phyloP scores from a whole-genome alignment of 2,113 vertebrate species.

The Thoracochromis brauschi region DNA sequence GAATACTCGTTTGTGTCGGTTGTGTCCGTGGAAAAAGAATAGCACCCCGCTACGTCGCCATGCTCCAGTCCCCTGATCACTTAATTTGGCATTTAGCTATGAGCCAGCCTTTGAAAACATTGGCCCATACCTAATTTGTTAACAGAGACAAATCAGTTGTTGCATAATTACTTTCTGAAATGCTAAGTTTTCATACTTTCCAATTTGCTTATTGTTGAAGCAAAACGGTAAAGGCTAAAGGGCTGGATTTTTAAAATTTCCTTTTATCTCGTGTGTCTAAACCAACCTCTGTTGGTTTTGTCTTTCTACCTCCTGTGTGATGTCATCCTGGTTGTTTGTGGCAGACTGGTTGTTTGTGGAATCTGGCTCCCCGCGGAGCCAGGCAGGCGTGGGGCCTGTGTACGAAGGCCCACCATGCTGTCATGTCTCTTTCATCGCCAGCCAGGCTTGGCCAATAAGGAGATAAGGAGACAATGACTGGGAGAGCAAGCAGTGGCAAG shows the following conservation, averaged over 20 bases:
- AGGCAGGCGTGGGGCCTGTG: slow-evolving; percentile 60
- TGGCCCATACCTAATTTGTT: slow-evolving; percentile 9
- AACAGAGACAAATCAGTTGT: not conserved
- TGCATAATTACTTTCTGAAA: not conserved
- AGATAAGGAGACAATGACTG: slow-evolving; percentile 69
- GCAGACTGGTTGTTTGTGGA: slow-evolving; percentile 56
- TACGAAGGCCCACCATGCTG: slow-evolving; percentile 61
- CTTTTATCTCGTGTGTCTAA: slow-evolving; percentile 53
- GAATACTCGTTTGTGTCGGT: not conserved
- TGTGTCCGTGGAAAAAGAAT: not conserved
- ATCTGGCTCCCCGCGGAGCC: slow-evolving; percentile 66
- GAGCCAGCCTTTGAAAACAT: not conserved
- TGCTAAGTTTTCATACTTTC: not conserved
- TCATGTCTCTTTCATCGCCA: slow-evolving; percentile 69
- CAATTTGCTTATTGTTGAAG: not conserved
- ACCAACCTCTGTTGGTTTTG: slow-evolving; percentile 55
- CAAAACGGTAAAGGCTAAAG: not conserved
- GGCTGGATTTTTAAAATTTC: not conserved
- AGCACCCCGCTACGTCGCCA: not conserved
- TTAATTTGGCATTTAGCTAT: slow-evolving; percentile 2
- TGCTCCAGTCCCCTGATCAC: not conserved
- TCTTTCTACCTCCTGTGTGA: slow-evolving; percentile 44
- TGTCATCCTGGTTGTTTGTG: slow-evolving; percentile 60
- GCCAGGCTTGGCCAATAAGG: slow-evolving; percentile 67
- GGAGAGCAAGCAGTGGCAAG: slow-evolving; percentile 67